Percentiles rank a stretch among this genome's conserved stretches.
Evolutionary conservation across 35 echinoderm and acorn worm genomes (phyloP).

Genomic region (Lytechinus pictus): DNA sequence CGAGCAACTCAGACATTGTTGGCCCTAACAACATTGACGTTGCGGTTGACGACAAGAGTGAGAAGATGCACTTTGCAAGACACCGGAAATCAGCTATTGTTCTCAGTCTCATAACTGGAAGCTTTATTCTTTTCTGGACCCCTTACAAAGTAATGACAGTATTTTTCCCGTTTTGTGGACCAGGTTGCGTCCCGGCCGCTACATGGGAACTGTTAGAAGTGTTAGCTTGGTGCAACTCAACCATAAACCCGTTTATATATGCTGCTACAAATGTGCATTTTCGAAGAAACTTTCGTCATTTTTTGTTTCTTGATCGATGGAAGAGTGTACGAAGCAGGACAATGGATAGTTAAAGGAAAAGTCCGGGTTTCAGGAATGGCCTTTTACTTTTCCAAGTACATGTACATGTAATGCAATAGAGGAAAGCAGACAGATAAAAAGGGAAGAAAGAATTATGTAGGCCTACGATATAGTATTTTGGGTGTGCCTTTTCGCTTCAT

Average conservation of each 20-base stretch:
- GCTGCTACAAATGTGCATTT: slow-evolving; percentile 12
- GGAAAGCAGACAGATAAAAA: too few relatives aligned
- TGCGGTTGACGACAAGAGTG: background rate
- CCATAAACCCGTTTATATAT: background rate
- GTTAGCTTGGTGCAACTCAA: background rate
- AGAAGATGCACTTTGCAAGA: background rate
- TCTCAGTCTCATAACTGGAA: background rate
- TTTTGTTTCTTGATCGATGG: background rate
- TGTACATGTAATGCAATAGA: too few relatives aligned
- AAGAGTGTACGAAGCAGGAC: background rate
- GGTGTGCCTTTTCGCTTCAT: too few relatives aligned
- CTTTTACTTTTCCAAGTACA: too few relatives aligned
- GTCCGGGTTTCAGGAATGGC: too few relatives aligned
- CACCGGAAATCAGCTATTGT: background rate
- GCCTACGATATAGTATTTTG: too few relatives aligned
- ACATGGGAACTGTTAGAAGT: background rate
- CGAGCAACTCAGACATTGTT: too few relatives aligned
- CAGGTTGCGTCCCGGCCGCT: background rate
- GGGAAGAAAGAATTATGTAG: too few relatives aligned
- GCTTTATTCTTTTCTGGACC: background rate
- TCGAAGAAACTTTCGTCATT: background rate
- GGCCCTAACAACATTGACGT: too few relatives aligned
- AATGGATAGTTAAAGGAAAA: too few relatives aligned
- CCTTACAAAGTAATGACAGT: background rate
- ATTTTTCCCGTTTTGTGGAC: background rate